phyloP scores from a whole-genome alignment of 1,140 invertebrate genomes.

The Chlorops oryzae region DNA sequence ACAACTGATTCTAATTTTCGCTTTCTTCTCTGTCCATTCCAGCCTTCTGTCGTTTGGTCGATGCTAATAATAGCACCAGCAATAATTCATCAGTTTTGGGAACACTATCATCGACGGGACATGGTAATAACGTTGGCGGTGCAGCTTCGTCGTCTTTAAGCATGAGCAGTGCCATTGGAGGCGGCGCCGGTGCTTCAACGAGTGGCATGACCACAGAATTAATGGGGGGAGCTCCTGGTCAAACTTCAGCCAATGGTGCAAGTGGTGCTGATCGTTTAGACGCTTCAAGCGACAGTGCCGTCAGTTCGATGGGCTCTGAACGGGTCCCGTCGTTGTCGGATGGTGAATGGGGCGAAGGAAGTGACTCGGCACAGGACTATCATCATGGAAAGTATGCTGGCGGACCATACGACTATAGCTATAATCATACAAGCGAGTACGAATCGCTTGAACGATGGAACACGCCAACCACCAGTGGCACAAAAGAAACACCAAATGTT shows the following conservation, averaged over 20 bases:
- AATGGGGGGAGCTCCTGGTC: slow-evolving; percentile 22
- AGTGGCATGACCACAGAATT: slow-evolving; percentile 41
- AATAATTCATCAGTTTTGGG: slow-evolving; percentile 46
- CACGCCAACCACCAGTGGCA: slow-evolving; percentile 61
- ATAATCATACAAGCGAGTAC: slow-evolving; percentile 46
- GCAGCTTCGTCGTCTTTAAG: slow-evolving; percentile 24
- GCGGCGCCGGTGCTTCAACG: slow-evolving; percentile 27
- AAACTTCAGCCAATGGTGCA: slow-evolving; percentile 19
- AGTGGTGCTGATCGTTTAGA: slow-evolving; percentile 62
- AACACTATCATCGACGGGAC: slow-evolving; percentile 6
- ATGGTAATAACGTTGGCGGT: slow-evolving; percentile 11
- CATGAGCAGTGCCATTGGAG: slow-evolving; percentile 38
- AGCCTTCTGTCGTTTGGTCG: slow-evolving; percentile 83
- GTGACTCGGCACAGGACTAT: slow-evolving; percentile 69
- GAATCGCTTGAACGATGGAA: slow-evolving; percentile 31
- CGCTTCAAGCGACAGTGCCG: slow-evolving; percentile 78
- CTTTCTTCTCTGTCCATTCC: slow-evolving; percentile 40
- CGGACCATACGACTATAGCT: slow-evolving; percentile 69
- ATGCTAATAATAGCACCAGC: slow-evolving; percentile 60
- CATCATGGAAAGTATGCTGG: slow-evolving; percentile 62
- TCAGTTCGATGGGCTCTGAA: slow-evolving; percentile 86
- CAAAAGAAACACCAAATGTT: slow-evolving; percentile 91
- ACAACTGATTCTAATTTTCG: too few relatives aligned
- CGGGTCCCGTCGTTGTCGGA: slow-evolving; percentile 80
- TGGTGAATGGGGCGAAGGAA: slow-evolving; percentile 84